Base-by-base conservation (phyloP, 2,113 vertebrate genomes). In the Motacilla tschutschensis region DNA sequence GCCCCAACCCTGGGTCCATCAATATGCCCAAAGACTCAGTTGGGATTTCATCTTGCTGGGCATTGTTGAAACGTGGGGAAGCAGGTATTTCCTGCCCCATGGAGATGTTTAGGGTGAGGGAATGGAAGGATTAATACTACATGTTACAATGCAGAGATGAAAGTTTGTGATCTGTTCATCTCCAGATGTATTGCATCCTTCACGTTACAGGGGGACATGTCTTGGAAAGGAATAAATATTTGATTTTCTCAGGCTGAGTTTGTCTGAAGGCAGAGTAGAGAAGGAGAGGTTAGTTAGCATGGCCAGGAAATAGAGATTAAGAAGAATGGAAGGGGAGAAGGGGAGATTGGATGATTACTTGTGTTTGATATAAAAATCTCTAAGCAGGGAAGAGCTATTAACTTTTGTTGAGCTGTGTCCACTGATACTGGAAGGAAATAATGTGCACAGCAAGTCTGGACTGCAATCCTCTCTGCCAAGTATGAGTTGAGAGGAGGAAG, bases 171-270 rank as follows among this genome's bases (percentile, higher is more conserved):
- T 70, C 53, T 7, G 2, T 70, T 89, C 72, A 71, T 69, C 38
- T 71, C 59, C 75, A 79, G 83, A 90, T 75, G 54, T 50, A 28
- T 47, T 8, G 48, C 83, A 77, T 71, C 51, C 36, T 88, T 66
- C 76, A 58, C 4, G 4, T 65, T 58, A 64, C 25, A 76, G 73
- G 65, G 69, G 57, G 57, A 85, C 14, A 57, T 60, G 76, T 26
- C 58, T 71, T 78, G 75, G 41, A 94, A 91, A 85, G 22, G 55
- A 89, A 94, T 88, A 91, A 95, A 92, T 86, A 80, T 70, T 94
- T 79, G 36, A 88, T 89, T 91, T 76, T 85, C 60, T 18, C 54
- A 62, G 50, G 31, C 55, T 83, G 21, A 33, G 22, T 88, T 90
- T 85, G 60, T 89, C 88, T 18, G 15, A 82, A 93, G 87, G 72